Conservation (phyloP, 2,113 vertebrate genomes). For the Anarrhichthys ocellatus region DNA sequence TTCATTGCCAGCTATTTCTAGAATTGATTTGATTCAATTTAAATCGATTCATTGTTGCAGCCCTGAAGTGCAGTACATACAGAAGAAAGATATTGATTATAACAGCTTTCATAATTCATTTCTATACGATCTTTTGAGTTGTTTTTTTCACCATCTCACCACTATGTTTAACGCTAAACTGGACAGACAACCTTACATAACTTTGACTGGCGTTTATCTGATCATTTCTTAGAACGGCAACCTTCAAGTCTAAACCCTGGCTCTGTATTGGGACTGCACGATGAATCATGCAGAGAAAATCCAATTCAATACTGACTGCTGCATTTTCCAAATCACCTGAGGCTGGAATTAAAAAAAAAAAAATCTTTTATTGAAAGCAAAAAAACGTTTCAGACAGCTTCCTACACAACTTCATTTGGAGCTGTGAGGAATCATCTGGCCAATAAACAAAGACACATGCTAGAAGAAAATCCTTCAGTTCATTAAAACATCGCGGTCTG, state of each 20-base stretch:
- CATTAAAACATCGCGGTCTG: not conserved
- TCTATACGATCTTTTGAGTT: not conserved
- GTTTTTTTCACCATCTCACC: not conserved
- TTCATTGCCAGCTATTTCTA: too few relatives aligned
- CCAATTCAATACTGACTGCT: slow-evolving; percentile 33
- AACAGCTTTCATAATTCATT: not conserved
- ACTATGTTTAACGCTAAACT: not conserved
- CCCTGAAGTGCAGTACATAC: not conserved
- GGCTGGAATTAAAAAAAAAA: not conserved
- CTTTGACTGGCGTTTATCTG: slow-evolving; percentile 5
- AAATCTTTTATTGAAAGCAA: slow-evolving; percentile 4
- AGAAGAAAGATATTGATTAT: not conserved
- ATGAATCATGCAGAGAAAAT: slow-evolving; percentile 26
- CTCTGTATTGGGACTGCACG: not conserved
- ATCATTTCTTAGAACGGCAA: slow-evolving; percentile 19
- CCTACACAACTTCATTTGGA: slow-evolving; percentile 29
- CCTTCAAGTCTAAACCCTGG: slow-evolving; percentile 9
- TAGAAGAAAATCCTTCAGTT: slow-evolving; percentile 21
- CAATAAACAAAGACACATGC: slow-evolving; percentile 12
- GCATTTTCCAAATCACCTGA: slow-evolving; percentile 35
- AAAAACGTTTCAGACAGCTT: slow-evolving; percentile 17
- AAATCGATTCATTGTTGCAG: too few relatives aligned
- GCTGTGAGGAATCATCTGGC: slow-evolving; percentile 24
- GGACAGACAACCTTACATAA: not conserved
- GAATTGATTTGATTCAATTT: too few relatives aligned